phyloP scores from a whole-genome alignment of 2,888 invertebrate species.

The Ceratothoa steindachneri region DNA sequence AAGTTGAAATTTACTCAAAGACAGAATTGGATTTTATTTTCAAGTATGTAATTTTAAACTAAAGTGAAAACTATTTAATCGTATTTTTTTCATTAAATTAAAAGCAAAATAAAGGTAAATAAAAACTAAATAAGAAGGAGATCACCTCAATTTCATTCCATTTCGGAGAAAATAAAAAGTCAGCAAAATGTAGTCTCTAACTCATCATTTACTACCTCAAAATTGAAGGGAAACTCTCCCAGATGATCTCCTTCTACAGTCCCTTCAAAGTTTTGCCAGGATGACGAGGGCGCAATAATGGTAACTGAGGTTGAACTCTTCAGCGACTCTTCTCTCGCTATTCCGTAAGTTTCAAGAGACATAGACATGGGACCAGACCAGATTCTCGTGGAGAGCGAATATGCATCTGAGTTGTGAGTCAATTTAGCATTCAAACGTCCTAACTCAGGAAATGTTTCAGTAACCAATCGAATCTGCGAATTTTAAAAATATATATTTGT shows the following conservation, averaged over 20 bases:
- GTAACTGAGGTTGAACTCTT: constrained; percentile 29
- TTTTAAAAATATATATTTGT: background rate
- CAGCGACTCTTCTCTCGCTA: constrained; percentile 19
- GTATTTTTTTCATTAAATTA: no score
- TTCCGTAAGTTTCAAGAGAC: constrained; percentile 19
- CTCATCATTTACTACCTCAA: constrained; percentile 37
- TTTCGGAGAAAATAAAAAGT: no score
- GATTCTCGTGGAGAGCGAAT: constrained; percentile 21
- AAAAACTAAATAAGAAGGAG: no score
- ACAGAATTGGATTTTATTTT: no score
- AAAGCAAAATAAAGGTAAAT: no score
- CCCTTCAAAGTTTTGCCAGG: constrained; percentile 23
- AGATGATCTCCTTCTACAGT: constrained; percentile 27
- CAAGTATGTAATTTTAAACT: no score
- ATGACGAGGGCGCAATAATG: constrained; percentile 18
- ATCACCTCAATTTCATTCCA: no score
- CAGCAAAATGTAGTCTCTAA: no score
- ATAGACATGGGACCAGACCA: constrained; percentile 25
- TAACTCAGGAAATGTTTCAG: constrained; percentile 22
- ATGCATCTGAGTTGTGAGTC: constrained; percentile 12
- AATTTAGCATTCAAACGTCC: constrained; percentile 30
- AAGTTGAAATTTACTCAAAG: no score
- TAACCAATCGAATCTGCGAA: constrained; percentile 22
- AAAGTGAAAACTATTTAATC: no score
- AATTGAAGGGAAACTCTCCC: constrained; percentile 33